Evolutionary conservation across 2,888 invertebrate species (phyloP), one percentile per base, ranked within the genome.

Genomic region (Cosmia trapezina): DNA sequence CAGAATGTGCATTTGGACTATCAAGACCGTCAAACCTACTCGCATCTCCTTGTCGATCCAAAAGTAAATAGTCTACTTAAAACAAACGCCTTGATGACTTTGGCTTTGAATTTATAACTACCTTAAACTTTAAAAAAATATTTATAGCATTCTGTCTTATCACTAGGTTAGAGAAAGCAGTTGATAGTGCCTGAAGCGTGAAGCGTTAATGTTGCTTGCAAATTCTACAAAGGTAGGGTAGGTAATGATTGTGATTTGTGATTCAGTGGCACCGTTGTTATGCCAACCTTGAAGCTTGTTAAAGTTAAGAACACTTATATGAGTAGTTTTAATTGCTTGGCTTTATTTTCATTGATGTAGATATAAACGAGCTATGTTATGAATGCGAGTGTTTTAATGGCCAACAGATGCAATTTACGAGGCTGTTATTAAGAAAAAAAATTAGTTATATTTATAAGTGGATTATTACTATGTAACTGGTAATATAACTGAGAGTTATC

Each of bases 221-320:
- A 86, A 81, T 85, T 80, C 73, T 82, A 67, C 78, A 61, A 86
- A 76, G 81, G 78, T 86, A 84, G 37, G 66, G 81, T 70, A 74
- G 59, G 72, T 83, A 86, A 86, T 86, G 69, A 82, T 82, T 76
- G 73, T 77, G 76, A 77, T 85, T 81, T 83, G 76, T 78, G 78
- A 82, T 71, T 81, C 86, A 77, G 66, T 86, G 85, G 75, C 86
- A 85, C 73, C 62, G 77, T 79, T 86, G 68, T 22, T 56, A 80
- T 66, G 62, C 72, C 82, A 78, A 78, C 84, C 82, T 82, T 85
- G 82, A 86, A 83, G 79, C 78, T 60, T 75, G 75, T 76, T 76
- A 71, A 66, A 73, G 56, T 56, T 49, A 43, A 74, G n/a, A 76
- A 67, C 70, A 56, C 76, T 19, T 59, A 22, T 45, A 49, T 14